phyloP scores from a whole-genome alignment of 2,888 invertebrate species.

The Limenitis camilla region DNA sequence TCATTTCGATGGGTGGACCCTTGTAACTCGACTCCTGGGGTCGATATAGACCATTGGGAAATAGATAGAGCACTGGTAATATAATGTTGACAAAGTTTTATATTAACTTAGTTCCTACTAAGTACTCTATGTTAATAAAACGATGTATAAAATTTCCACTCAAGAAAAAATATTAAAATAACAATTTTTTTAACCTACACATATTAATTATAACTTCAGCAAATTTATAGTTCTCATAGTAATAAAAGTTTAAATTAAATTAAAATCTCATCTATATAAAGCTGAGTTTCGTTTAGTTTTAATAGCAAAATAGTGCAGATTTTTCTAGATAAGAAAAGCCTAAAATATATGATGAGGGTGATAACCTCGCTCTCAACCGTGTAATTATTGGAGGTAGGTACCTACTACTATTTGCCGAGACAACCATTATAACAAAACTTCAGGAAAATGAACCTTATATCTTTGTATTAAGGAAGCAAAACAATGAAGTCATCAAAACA shows the following conservation, averaged over 20 bases:
- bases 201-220: neutral
- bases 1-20: too few species aligned
- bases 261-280: slow-evolving; percentile 4
- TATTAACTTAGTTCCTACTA: too few species aligned
- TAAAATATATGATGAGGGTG: slow-evolving; percentile 63
- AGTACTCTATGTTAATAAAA: too few species aligned
- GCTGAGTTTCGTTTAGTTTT: slow-evolving; percentile 17
- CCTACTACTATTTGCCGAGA: slow-evolving; percentile 56
- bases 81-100: too few species aligned
- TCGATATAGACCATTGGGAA: too few species aligned
- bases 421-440: slow-evolving; percentile 20
- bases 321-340: slow-evolving; percentile 47
- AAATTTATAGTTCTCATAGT: neutral
- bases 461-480: slow-evolving; percentile 32
- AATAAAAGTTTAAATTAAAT: slow-evolving; percentile 9
- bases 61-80: too few species aligned
- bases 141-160: too few species aligned
- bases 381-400: slow-evolving; percentile 61
- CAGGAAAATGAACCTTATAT: slow-evolving; percentile 36
- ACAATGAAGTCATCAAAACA: slow-evolving; percentile 28
- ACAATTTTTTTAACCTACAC: too few species aligned
- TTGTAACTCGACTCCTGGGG: too few species aligned
- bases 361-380: slow-evolving; percentile 67
- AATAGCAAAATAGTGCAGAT: slow-evolving; percentile 32
- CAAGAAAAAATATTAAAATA: too few species aligned